These are phyloP conservation scores for Bovichtus diacanthus DNA, from an alignment of 2,797 vertebrate genomes.

Conservation along the genomic window DNA sequence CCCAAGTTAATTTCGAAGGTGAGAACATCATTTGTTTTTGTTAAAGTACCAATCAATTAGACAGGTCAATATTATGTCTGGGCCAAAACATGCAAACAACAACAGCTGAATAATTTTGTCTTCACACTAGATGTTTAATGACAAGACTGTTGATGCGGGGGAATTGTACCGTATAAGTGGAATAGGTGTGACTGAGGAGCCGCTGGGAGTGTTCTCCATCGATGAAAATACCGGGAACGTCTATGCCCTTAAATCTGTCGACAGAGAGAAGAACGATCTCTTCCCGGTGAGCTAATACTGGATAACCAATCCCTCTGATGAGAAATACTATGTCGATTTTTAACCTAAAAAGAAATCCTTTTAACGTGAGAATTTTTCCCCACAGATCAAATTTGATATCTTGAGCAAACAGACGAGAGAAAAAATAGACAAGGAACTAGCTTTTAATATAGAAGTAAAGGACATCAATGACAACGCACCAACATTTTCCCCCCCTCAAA, in stretches of 20 bases:
- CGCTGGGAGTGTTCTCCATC: constrained; percentile 82
- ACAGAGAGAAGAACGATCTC: constrained; percentile 75
- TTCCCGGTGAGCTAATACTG: constrained; percentile 80
- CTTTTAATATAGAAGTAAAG: constrained; percentile 84
- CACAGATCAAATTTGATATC: constrained; percentile 86
- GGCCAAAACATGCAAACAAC: neutral
- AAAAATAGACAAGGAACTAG: constrained; percentile 78
- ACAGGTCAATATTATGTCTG: neutral
- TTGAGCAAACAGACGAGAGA: accelerated
- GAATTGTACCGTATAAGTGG: constrained; percentile 80
- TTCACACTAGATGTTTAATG: constrained; percentile 84
- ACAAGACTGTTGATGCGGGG: neutral
- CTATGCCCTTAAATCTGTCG: constrained; percentile 65
- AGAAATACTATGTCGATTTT: neutral
- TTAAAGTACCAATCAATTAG: neutral
- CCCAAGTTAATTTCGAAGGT: constrained; percentile 74
- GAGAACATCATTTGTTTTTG: neutral
- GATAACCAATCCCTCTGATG: neutral
- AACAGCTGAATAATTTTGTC: neutral
- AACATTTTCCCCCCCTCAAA: constrained; percentile 46
- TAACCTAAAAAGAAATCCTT: too few species aligned
- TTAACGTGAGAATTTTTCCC: neutral
- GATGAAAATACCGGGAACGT: constrained; percentile 65
- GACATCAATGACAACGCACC: constrained; percentile 91
- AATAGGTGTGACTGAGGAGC: constrained; percentile 74